Evolutionary conservation across 2,888 invertebrate species (phyloP).

Genomic region (Drosophila melanosoma): DNA sequence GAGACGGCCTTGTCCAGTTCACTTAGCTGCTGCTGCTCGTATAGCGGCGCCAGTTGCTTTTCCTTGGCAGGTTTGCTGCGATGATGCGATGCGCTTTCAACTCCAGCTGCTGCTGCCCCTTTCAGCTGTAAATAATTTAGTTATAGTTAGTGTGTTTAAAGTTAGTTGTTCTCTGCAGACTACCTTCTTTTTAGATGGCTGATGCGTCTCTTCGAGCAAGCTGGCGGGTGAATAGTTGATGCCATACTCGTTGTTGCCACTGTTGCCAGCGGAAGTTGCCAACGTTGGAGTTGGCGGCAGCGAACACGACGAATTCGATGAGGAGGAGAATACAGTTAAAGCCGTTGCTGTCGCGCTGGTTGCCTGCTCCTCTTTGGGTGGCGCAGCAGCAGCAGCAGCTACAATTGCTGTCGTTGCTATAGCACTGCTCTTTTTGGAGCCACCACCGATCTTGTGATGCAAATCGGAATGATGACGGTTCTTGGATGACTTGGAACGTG

Average conservation of each 20-base stretch:
- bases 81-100: conserved; percentile 47
- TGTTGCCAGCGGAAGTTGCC: conserved; percentile 25
- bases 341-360: conserved; percentile 11
- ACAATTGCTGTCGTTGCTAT: conserved; percentile 26
- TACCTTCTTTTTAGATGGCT: conserved; percentile 72
- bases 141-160: neutral
- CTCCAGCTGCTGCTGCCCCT: conserved; percentile 26
- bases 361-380: conserved; percentile 31
- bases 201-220: conserved; percentile 53
- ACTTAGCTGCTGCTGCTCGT: conserved; percentile 63
- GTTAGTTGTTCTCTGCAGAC: neutral
- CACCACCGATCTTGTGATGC: conserved; percentile 56
- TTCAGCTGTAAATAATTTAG: conserved; percentile 50
- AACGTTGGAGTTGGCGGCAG: conserved; percentile 79
- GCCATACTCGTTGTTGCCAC: conserved; percentile 26
- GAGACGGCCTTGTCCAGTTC: conserved; percentile 80
- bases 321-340: conserved; percentile 76
- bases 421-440: conserved; percentile 61
- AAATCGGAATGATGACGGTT: conserved; percentile 67
- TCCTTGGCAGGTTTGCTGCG: conserved; percentile 65
- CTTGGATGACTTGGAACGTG: conserved; percentile 77
- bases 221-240: conserved; percentile 61
- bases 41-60: conserved; percentile 45
- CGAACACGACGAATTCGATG: conserved; percentile 82
- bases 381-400: conserved; percentile 7